phyloP scores from a whole-genome alignment of 2,888 invertebrate species.

The Hirudinaria manillensis region DNA sequence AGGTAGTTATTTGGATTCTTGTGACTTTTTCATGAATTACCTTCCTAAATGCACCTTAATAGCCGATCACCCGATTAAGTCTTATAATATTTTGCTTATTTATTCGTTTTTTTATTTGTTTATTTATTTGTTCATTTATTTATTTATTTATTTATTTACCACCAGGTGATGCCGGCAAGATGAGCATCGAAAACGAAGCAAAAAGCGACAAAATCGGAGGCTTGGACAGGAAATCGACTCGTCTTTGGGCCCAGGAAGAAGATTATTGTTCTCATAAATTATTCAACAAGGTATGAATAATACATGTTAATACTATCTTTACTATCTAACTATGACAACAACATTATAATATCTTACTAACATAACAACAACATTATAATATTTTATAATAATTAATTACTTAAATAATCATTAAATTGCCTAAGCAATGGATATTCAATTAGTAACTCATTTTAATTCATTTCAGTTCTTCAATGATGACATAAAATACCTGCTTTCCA shows the following conservation, averaged over 20 bases:
- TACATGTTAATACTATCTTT: not conserved
- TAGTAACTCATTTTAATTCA: not conserved
- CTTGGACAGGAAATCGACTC: conserved; percentile 62
- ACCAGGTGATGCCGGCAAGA: conserved; percentile 59
- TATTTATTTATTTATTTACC: too few relatives aligned
- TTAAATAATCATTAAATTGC: not conserved
- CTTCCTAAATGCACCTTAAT: conserved; percentile 9
- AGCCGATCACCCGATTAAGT: too few relatives aligned
- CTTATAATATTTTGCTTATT: not conserved
- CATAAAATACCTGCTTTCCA: conserved; percentile 83
- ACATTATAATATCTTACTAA: not conserved
- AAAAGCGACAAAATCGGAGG: conserved; percentile 48
- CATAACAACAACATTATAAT: too few relatives aligned
- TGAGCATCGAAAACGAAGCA: conserved; percentile 53
- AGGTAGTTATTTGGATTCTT: conserved; percentile 54
- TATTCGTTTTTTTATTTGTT: too few relatives aligned
- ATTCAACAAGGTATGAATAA: conserved; percentile 67
- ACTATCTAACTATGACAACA: not conserved
- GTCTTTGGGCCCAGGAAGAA: conserved; percentile 78
- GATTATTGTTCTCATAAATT: conserved; percentile 77
- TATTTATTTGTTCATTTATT: too few relatives aligned
- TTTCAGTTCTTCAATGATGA: conserved; percentile 63
- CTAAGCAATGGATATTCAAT: not conserved
- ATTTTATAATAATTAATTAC: too few relatives aligned
- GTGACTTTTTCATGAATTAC: not conserved